Percentiles rank a stretch among this genome's conserved stretches.
phyloP scores from a whole-genome alignment of 2,113 vertebrate genomes.

The Nesoenas mayeri region DNA sequence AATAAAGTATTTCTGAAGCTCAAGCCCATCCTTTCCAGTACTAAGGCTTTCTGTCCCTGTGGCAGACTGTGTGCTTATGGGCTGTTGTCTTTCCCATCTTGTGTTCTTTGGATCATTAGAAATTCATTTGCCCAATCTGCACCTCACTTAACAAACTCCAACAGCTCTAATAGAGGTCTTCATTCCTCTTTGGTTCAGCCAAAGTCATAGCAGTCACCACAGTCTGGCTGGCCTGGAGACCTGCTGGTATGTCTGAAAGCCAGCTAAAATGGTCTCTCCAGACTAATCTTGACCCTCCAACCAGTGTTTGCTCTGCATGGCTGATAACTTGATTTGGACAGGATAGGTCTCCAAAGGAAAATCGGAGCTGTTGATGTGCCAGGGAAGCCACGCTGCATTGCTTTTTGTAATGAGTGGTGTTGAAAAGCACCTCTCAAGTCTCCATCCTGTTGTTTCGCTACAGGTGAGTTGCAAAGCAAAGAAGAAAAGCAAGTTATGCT shows the following conservation, averaged over 20 bases:
- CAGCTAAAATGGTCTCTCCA: not conserved
- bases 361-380: accelerated
- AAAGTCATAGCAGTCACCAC: not conserved
- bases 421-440: slow-evolving; percentile 21
- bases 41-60: not conserved
- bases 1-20: not conserved
- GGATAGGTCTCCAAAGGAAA: not conserved
- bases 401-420: not conserved
- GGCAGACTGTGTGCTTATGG: not conserved
- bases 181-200: not conserved
- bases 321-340: not conserved
- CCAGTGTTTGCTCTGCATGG: not conserved
- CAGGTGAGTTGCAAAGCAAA: slow-evolving; percentile 29
- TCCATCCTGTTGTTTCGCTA: not conserved
- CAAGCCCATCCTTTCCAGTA: not conserved
- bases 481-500: not conserved
- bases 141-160: not conserved
- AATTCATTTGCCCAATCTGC: not conserved
- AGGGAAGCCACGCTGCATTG: not conserved
- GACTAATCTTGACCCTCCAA: not conserved
- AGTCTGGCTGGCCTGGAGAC: not conserved
- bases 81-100: not conserved
- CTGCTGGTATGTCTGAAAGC: not conserved
- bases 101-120: not conserved
- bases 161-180: not conserved